Conservation (phyloP, 2,113 vertebrate species). For the Felis chaus region DNA sequence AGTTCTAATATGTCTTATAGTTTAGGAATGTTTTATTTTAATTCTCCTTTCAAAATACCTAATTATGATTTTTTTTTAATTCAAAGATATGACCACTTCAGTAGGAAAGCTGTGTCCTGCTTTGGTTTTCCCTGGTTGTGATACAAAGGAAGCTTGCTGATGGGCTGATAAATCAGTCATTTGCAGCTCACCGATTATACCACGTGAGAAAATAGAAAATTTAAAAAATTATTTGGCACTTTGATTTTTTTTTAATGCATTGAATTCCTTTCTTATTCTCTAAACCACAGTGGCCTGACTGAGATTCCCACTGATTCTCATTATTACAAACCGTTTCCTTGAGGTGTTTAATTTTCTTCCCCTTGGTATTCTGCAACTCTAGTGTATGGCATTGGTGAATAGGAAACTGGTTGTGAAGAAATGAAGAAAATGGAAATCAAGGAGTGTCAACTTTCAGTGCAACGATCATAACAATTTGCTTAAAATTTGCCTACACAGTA, state of each 20-base stretch:
- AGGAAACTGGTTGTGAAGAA: not conserved
- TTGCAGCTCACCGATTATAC: not conserved
- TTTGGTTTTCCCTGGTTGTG: not conserved
- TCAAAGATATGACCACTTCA: not conserved
- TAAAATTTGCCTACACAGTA: not conserved
- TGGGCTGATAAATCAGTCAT: not conserved
- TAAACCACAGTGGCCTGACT: not conserved
- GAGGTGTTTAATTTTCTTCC: not conserved
- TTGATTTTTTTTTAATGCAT: not conserved
- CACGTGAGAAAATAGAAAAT: slow-evolving; percentile 13
- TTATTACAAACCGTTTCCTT: not conserved
- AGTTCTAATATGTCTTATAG: not conserved
- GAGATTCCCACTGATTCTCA: not conserved
- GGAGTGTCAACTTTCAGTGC: not conserved
- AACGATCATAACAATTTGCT: not conserved
- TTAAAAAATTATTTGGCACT: not conserved
- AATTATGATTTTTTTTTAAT: not conserved
- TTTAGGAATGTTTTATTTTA: not conserved
- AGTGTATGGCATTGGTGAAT: not conserved
- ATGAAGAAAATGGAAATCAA: not conserved
- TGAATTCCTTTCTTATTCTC: not conserved
- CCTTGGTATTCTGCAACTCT: not conserved
- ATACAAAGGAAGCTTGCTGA: not conserved
- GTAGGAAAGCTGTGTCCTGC: not conserved
- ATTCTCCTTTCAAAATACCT: not conserved